Evolutionary conservation across 1,140 invertebrate species (phyloP).

Genomic region (Antheraea mylitta): DNA sequence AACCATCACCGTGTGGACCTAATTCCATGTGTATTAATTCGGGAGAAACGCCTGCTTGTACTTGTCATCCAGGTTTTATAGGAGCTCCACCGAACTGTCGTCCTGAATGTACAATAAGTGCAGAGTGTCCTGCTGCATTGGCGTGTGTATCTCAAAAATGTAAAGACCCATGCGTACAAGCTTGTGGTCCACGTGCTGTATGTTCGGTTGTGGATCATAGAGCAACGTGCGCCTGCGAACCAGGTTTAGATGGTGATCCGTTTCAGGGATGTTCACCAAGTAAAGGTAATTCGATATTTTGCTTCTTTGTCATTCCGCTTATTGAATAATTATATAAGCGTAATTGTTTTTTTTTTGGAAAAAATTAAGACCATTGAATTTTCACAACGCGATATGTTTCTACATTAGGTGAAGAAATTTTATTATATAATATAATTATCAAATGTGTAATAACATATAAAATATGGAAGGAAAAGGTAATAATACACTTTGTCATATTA

Average conservation of each 20-base stretch:
- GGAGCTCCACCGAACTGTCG: constrained; percentile 86
- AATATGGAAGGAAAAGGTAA: background rate
- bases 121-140: constrained; percentile 85
- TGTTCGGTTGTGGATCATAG: constrained; percentile 86
- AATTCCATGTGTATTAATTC: constrained; percentile 86
- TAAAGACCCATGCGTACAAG: constrained; percentile 85
- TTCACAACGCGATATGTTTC: background rate
- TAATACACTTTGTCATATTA: background rate
- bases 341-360: background rate
- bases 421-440: background rate
- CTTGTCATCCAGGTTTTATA: constrained; percentile 82
- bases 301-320: background rate
- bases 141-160: constrained; percentile 87
- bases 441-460: background rate
- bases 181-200: constrained; percentile 82
- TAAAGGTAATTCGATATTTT: constrained; percentile 51
- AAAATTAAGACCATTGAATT: background rate
- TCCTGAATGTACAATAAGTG: constrained; percentile 85
- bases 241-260: constrained; percentile 87
- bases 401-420: background rate
- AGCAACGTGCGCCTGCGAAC: constrained; percentile 84
- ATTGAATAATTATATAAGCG: background rate
- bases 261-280: constrained; percentile 82
- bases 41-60: constrained; percentile 81
- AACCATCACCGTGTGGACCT: constrained; percentile 85